Conservation (phyloP, 53 echinoderm and acorn worm species). For the Zoroaster sp. region DNA sequence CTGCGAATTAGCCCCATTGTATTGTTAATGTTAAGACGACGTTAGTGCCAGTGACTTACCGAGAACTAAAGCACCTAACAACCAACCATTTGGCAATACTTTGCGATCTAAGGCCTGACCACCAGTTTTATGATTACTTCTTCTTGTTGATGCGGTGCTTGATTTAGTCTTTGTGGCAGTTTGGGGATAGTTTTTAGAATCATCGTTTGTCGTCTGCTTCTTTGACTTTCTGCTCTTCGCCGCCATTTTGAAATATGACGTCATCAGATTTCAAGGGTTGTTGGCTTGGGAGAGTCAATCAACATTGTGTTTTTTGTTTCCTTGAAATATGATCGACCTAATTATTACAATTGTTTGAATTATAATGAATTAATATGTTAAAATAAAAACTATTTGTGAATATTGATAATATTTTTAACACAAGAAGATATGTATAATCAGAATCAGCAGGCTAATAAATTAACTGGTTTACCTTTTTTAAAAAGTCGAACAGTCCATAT, state of each 20-base stretch:
- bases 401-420: neutral
- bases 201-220: slow-evolving; percentile 37
- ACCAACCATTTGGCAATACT: slow-evolving; percentile 21
- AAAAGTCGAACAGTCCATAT: slow-evolving; percentile 20
- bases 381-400: neutral
- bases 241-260: slow-evolving; percentile 53
- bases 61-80: slow-evolving; percentile 12
- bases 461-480: neutral
- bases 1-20: too few relatives aligned
- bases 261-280: too few relatives aligned
- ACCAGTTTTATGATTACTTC: neutral
- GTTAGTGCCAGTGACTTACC: slow-evolving; percentile 6
- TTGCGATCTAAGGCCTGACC: neutral
- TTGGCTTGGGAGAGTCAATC: neutral
- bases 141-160: neutral
- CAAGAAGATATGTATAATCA: too few relatives aligned
- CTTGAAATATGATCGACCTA: neutral
- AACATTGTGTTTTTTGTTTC: neutral
- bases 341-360: neutral
- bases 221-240: slow-evolving; percentile 39
- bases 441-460: neutral
- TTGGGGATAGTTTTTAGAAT: neutral
- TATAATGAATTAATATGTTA: neutral
- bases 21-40: too few relatives aligned
- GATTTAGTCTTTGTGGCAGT: slow-evolving; percentile 9